Evolutionary conservation across 37 sponge, comb jelly and placozoan species (phyloP).

Genomic region (Haliclona indistincta): DNA sequence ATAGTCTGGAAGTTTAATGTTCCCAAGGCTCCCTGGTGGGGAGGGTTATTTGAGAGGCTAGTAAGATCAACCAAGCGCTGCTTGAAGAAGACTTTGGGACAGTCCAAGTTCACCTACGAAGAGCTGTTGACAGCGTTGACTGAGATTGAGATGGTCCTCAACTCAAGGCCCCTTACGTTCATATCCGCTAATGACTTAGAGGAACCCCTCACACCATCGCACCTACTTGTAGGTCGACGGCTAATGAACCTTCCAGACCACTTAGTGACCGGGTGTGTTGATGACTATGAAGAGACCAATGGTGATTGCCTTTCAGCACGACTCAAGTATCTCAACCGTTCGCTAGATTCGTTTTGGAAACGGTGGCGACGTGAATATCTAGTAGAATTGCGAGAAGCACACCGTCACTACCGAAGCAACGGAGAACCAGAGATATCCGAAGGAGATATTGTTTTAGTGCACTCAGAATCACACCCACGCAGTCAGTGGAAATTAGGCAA

Average conservation of each 20-base stretch:
- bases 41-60: constrained; percentile 15
- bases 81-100: constrained; percentile 9
- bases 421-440: neutral
- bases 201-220: constrained; percentile 27
- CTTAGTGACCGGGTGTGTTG: neutral
- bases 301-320: constrained; percentile 2
- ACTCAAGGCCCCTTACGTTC: constrained; percentile 16
- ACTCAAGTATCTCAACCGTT: neutral
- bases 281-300: neutral
- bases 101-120: constrained; percentile 10
- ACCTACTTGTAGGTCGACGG: constrained; percentile 15
- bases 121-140: constrained; percentile 18
- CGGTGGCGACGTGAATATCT: constrained; percentile 28
- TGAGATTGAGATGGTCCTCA: constrained; percentile 17
- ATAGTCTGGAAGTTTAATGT: neutral
- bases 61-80: neutral
- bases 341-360: constrained; percentile 33
- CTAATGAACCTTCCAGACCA: neutral
- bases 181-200: constrained; percentile 26
- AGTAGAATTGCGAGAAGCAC: too few relatives aligned
- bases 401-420: too few relatives aligned
- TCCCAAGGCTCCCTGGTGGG: constrained; percentile 30
- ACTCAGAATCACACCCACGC: constrained; percentile 4
- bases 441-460: constrained; percentile 16
- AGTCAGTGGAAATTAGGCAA: constrained; percentile 3